These are phyloP conservation scores for Xiphorhynchus elegans DNA, from an alignment of 2,113 vertebrate genomes.

Conservation along the genomic window DNA sequence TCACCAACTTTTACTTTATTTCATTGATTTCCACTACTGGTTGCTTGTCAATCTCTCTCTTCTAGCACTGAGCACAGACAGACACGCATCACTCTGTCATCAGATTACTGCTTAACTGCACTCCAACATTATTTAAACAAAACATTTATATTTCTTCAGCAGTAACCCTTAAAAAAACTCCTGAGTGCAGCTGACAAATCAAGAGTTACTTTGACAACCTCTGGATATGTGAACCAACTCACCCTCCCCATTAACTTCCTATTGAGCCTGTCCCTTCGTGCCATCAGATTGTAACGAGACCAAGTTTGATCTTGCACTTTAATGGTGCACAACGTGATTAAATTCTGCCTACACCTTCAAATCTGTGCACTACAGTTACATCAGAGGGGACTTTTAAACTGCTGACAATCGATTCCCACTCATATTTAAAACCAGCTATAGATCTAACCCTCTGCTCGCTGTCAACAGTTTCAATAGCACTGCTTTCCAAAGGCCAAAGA, in stretches of 20 bases:
- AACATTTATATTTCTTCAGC: background rate
- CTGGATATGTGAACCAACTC: background rate
- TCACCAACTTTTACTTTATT: background rate
- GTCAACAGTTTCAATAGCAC: background rate
- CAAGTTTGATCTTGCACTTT: background rate
- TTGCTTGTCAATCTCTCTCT: background rate
- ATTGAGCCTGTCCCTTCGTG: fast-evolving
- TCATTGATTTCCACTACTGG: background rate
- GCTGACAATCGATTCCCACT: background rate
- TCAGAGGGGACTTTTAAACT: background rate
- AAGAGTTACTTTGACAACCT: background rate
- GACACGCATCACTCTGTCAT: background rate
- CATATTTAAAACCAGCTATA: background rate
- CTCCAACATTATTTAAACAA: background rate
- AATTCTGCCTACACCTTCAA: background rate
- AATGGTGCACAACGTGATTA: fast-evolving
- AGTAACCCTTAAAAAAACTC: background rate
- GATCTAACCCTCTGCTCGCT: background rate
- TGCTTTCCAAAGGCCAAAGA: background rate
- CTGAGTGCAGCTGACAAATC: background rate
- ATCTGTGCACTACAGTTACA: background rate
- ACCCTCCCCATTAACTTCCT: background rate
- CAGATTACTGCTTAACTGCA: background rate
- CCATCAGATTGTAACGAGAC: background rate
- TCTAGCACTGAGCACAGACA: background rate